Evolutionary conservation across 2,797 vertebrate species (phyloP), one percentile per base, ranked within the genome.

Genomic region (Acipenser oxyrinchus): DNA sequence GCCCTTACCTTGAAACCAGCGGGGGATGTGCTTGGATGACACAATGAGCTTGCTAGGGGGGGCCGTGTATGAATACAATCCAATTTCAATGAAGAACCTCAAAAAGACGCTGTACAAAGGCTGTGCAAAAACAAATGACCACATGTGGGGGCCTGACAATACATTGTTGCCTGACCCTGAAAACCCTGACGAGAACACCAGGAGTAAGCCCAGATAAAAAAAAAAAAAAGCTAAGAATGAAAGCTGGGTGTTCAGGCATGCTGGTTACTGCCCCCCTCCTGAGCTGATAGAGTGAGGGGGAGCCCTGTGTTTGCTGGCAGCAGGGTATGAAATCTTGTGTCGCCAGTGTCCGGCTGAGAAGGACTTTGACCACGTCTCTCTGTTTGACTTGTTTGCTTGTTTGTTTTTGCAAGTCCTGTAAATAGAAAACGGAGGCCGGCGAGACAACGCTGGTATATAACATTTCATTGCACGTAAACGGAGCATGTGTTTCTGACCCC

Each of bases 351-450:
- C 62, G 59, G 52, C 51, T 57, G 68, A 65, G n/a, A 18, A 1
- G 15, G 15, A 18, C 15, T 18, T 18, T 18, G 37, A 37, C 37
- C 61, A 37, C 49, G n/a, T 11, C 51, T 18, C 13, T 55, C 60
- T 63, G 69, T 66, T 66, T 64, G 62, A 59, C 60, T 70, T 70
- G 69, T 70, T 70, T 70, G 69, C 62, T 13, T 60, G 60, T 70
- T 48, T 70, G 69, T 67, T 70, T 67, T 70, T 60, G 23, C 61
- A 64, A 59, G 51, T 23, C 10, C n/a, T 48, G 37, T 57, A 11
- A 62, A 51, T 58, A 37, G 18, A 37, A n/a, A 62, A 11, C 62
- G 7, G 12, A 13, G 55, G 48, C 12, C 51, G 64, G 52, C 61
- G 37, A 67, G 18, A 49, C 58, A 23, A 57, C 37, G 63, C 52